Evolutionary conservation across 2,797 vertebrate genomes (phyloP), one percentile per base, ranked within the genome.

Genomic region (Choloepus didactylus): DNA sequence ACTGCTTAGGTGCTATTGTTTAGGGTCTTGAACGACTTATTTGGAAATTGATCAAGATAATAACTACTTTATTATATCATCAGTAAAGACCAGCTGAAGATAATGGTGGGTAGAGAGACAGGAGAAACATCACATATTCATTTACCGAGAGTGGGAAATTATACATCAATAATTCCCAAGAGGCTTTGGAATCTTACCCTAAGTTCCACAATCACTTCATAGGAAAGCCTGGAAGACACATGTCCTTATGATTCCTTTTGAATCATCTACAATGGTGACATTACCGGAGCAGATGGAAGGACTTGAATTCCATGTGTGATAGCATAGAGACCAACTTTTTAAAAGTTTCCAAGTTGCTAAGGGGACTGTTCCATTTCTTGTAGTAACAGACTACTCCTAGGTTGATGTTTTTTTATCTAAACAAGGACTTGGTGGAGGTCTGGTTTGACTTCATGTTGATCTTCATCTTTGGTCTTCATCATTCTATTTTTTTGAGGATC

Each of bases 321-420:
- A 35, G 11, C 46, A 87, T 8, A 70, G 41, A 81, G 66, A 72
- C 64, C 49, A 56, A 59, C 38, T 49, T 87, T 82, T 41, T 59
- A 81, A 77, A 1, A n/a, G 5, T 21, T 75, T 76, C 59, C 21
- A 3, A 31, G 87, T 27, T 89, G 38, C 35, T 72, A 29, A 60
- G 1, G 35, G 12, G 5, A 60, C 2, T 60, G 31, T 15, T 83
- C 25, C 81, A 62, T 51, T 56, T 80, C 60, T 27, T 77, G 19
- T 3, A 93, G 9, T 29, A 69, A 27, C 18, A 70, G 46, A 73
- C 12, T 77, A 66, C 41, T 56, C 46, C 5, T 14, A 90, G 54
- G 18, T 29, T 84, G 84, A 27, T 41, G 8, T 69, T 51, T 91
- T 94, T 59, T 89, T 95, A 76, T 59, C 51, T 85, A 59, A 86